Base-by-base conservation (phyloP, 2,797 vertebrate species). In the Ciconia nigra region DNA sequence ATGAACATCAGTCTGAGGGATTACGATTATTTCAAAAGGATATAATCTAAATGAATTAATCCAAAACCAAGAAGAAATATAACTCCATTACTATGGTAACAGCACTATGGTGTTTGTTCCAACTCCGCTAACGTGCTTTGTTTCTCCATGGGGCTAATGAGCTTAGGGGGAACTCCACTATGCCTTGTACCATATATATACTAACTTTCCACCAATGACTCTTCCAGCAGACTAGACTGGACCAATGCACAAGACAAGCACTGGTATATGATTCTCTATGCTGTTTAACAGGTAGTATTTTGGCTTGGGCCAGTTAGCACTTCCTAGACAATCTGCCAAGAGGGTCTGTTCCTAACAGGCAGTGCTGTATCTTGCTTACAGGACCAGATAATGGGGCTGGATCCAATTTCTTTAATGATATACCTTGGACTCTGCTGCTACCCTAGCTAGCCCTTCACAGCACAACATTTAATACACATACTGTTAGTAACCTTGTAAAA, bases 61-160 rank as follows among this genome's bases (percentile, higher is more conserved):
- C 46, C 70, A 65, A 84, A 83, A 4, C 37, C 12, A 49, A 55
- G 26, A 83, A 88, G 57, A 93, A 92, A 24, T 57, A 41, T 17
- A 52, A n/a, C 15, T 51, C 31, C 8, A 5, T 61, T 82, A 41
- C 59, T 65, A 26, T 42, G 42, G 13, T 54, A 73, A 41, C 41
- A 8, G 24, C 42, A 69, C 33, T 82, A 24, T 1, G 1, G 9
- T 61, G 51, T 49, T 1, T 0, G 4, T 69, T 76, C 14, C 47
- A 70, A 5, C n/a, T 80, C 52, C 1, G 1, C 7, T 85, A 47
- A n/a, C 0, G 0, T 31, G 15, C 13, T 66, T 66, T 78, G 16
- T 44, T 49, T 54, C 42, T 87, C 51, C 26, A 3, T 35, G 35
- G 14, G 15, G 8, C n/a, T 61, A 54, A 19, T 20, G 21, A 62